Percentiles rank a stretch among this genome's conserved stretches.
Conservation (phyloP, 2,888 invertebrate genomes). For the Nephrotoma flavescens region DNA sequence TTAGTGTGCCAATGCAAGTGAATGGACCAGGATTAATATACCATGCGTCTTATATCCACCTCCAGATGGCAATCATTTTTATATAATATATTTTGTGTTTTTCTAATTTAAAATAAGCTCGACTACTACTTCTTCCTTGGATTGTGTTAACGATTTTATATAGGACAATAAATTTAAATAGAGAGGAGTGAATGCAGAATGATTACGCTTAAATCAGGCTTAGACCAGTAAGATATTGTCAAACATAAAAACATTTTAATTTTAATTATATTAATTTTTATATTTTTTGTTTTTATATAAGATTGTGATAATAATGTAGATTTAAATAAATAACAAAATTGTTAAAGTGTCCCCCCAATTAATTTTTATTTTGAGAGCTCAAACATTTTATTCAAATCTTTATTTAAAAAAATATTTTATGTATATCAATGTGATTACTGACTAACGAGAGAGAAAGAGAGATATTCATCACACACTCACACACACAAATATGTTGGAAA, state of each 20-base stretch:
- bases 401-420: not conserved
- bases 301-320: not conserved
- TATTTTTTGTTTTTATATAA: not conserved
- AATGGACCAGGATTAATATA: not conserved
- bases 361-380: not conserved
- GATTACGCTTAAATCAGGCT: not conserved
- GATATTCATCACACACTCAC: not conserved
- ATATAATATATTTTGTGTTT: not conserved
- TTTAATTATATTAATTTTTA: not conserved
- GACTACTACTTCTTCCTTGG: not conserved
- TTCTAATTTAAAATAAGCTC: not conserved
- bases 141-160: not conserved
- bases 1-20: not conserved
- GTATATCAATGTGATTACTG: not conserved
- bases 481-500: not conserved
- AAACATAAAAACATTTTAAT: not conserved
- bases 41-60: not conserved
- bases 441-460: not conserved
- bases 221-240: not conserved
- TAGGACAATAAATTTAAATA: not conserved
- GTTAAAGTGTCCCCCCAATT: not conserved
- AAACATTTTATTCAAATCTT: not conserved
- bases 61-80: not conserved
- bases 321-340: not conserved
- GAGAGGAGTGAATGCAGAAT: not conserved